Base-by-base conservation (phyloP, 2,113 vertebrate genomes). In the Otus sunia region DNA sequence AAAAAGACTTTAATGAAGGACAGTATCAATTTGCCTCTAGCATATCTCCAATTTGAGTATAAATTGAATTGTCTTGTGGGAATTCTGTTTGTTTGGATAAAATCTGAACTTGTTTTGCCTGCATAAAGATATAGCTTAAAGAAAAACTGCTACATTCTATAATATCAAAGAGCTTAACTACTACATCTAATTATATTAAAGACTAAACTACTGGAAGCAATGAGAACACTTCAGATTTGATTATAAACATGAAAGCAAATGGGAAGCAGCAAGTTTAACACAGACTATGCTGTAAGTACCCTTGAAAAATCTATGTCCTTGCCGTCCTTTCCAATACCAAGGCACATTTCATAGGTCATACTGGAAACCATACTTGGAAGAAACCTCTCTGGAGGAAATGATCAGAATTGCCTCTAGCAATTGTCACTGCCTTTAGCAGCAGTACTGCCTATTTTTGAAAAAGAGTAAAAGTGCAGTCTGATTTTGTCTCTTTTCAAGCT, bases 71-170 rank as follows among this genome's bases (percentile, higher is more conserved):
- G 66, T 89, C 90, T 91, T 94, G 50, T 71, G 86, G 94, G 94
- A 95, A 88, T 92, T 69, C 30, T 80, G 45, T 88, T 89, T 72
- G 60, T 91, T 96, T 92, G 85, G 68, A 94, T 92, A 96, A 97
- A 96, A 94, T 79, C 66, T 49, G 27, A 63, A 59, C 95, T 90
- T 91, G 18, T 92, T 95, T 90, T 93, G 64, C 49, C 30, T 79
- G 16, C 26, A 32, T 86, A 69, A 92, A 78, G 25, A 52, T 74
- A 88, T 27, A 55, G 86, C 88, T 96, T 84, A 58, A 92, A 96
- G 76, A 79, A 89, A 92, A 81, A 47, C 19, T 63, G 49, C 45
- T 92, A 20, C 29, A 47, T 96, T 92, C 93, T 66, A 9, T 94
- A 91, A 96, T 71, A 93, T 83, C 67, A 93, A 91, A 77, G 29